Percentiles rank a stretch among this genome's conserved stretches.
phyloP scores from a whole-genome alignment of 2,888 invertebrate genomes.

The Coelopa pilipes region DNA sequence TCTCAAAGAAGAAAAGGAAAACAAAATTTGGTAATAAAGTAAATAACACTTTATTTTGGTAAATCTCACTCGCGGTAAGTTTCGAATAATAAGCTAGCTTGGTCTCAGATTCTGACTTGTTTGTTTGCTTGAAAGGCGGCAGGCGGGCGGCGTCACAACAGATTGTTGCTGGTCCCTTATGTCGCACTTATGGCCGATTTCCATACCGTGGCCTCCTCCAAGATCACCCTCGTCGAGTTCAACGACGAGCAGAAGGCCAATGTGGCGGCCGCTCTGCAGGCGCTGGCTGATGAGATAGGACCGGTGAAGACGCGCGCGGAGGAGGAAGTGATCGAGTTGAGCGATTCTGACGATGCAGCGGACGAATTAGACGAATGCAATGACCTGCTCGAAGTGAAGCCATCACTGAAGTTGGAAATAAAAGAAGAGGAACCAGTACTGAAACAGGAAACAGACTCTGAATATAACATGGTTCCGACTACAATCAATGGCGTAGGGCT shows the following conservation, averaged over 20 bases:
- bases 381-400: neutral
- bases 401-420: neutral
- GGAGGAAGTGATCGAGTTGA: constrained; percentile 37
- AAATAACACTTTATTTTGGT: no score
- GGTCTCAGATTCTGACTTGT: no score
- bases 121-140: no score
- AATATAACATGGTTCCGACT: neutral
- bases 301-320: neutral
- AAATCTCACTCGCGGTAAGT: no score
- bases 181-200: neutral
- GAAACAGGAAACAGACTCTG: neutral
- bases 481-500: no score
- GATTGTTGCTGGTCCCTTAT: no score
- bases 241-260: constrained; percentile 36
- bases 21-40: no score
- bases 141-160: no score
- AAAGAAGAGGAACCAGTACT: neutral
- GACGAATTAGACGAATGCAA: neutral
- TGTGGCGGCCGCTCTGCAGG: constrained; percentile 33
- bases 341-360: constrained; percentile 32
- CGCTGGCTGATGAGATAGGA: constrained; percentile 32
- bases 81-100: no score
- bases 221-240: constrained; percentile 15
- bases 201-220: neutral
- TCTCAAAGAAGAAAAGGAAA: no score